Evolutionary conservation across 1,140 invertebrate genomes (phyloP), one percentile per base, ranked within the genome.

Genomic region (Polypedilum vanderplanki): DNA sequence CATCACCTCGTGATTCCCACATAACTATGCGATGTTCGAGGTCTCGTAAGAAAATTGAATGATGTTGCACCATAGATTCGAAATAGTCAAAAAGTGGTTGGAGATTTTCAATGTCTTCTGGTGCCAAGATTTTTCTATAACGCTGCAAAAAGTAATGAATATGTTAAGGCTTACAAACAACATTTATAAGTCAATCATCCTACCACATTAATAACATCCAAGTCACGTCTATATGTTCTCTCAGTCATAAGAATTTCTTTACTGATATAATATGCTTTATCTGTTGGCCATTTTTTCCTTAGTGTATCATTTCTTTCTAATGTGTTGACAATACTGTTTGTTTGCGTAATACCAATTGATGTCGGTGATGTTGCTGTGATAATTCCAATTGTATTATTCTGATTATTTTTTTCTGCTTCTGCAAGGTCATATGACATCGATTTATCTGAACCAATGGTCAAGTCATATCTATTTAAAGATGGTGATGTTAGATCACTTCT

Each of bases 201-300:
- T 84, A 94, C 92, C 78, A 90, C 85, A 81, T 93, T 95, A 75
- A 98, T 88, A 57, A 98, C 91, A 83, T 97, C 94, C 77, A 98
- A 84, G 82, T 98, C 95, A 79, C 96, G 94, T 79, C 95, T 95
- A 83, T 97, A 98, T 0, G 96, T 98, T 76, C 96, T 84, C 81
- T 98, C 96, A 1, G 95, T 98, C 93, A 97, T 97, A 7, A 98
- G 85, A 74, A 98, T 83, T 84, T 98, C 96, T 83, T 97, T 97
- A 64, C 93, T 91, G 78, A 98, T 92, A 80, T 92, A 98, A 84
- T 97, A 98, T 15, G 91, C 90, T 80, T 90, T 90, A 79, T 98
- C 95, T 1, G 87, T 87, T 15, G 90, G 89, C 82, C 87, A 88
- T 77, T 88, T 87, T 84, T 91, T 81, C 74, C 84, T 79, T 40